These are phyloP conservation scores for Diarsia brunnea DNA, from an alignment of 2,888 invertebrate genomes.

Conservation along the genomic window DNA sequence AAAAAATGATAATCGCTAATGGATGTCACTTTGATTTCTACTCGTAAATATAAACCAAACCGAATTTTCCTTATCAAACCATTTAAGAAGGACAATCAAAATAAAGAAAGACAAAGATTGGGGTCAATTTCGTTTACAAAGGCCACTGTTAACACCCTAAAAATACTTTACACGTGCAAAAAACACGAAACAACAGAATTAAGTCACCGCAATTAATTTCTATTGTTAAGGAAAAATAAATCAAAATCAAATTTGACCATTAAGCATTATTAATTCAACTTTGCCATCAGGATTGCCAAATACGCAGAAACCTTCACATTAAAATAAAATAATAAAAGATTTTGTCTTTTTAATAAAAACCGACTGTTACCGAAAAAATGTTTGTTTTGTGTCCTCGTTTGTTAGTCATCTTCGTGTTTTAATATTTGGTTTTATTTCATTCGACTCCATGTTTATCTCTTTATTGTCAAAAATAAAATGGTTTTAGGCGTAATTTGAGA, in stretches of 20 bases:
- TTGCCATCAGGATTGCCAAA: conserved; percentile 12
- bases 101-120: not conserved
- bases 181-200: conserved; percentile 8
- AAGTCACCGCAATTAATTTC: conserved; percentile 15
- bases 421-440: conserved; percentile 36
- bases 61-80: not conserved
- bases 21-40: not conserved
- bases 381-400: conserved; percentile 29
- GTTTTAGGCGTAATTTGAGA: conserved; percentile 31
- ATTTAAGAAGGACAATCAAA: not conserved
- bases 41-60: not conserved
- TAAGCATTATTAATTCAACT: conserved; percentile 38
- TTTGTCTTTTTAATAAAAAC: conserved; percentile 40
- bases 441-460: conserved; percentile 36
- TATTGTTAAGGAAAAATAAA: conserved; percentile 30
- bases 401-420: conserved; percentile 26
- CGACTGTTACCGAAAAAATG: conserved; percentile 21
- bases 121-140: conserved; percentile 10
- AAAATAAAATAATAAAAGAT: conserved; percentile 41
- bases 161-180: not conserved
- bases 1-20: not conserved
- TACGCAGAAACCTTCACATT: conserved; percentile 27
- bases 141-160: not conserved
- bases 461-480: conserved; percentile 40
- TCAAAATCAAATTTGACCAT: conserved; percentile 26